Base-by-base conservation (phyloP, 1,140 invertebrate species). In the Hylaeus anthracinus region DNA sequence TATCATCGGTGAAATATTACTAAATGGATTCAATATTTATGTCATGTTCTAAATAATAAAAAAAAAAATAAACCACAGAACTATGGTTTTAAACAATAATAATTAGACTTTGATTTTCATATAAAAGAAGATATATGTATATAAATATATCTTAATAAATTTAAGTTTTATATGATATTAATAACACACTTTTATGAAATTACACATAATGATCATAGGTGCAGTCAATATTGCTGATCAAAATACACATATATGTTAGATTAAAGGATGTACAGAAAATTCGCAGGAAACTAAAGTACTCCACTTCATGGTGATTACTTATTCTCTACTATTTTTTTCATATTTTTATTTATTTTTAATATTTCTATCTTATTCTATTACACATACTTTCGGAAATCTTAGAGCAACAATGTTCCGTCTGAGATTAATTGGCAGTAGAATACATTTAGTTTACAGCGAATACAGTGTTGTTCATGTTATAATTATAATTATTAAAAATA, bases 361-460 rank as follows among this genome's bases (percentile, higher is more conserved):
- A 60, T 79, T 45, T 55, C 12, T 72, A 76, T 56, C 45, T 75
- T 69, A 71, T 48, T 58, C 51, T 76, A 83, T 72, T 72, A 64
- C 76, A 65, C 64, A 60, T 79, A 79, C 48, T 83, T 86, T 69
- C 55, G 72, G 48, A 76, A 73, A 77, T 86, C 56, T 82, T 75
- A 74, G 15, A 41, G 39, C 61, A 76, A 60, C 15, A n/a, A 64
- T 37, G 43, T 69, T 73, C 41, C 37, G 43, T 69, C 67, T 77
- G 51, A 71, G 60, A 74, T 81, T 82, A 71, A 84, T 79, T 55
- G 72, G 45, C 60, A 78, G 78, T 76, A 66, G 72, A 87, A 58
- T 84, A 87, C 64, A 79, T 75, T 84, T 88, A 88, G 79, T 85
- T 86, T 85, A 80, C 65, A 83, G 51, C 58, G 74, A 67, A 82